A percentile compares a stretch with the other conserved stretches of the same genome.
These are phyloP conservation scores for Mylabris sibirica DNA, from an alignment of 2,888 invertebrate species.

Conservation along the genomic window DNA sequence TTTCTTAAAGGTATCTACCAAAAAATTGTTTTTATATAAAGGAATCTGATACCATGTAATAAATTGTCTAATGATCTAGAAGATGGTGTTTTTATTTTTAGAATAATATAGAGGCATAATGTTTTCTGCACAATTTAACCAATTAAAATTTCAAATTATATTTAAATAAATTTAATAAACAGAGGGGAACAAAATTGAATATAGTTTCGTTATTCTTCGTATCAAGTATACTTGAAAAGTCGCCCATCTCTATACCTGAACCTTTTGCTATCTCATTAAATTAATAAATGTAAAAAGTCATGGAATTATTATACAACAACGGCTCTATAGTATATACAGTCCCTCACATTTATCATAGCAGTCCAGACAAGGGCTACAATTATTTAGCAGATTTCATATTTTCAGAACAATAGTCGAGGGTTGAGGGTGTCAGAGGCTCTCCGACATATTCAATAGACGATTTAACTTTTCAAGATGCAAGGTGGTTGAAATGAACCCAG, in stretches of 20 bases:
- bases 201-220: not conserved
- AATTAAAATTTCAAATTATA: conserved; percentile 18
- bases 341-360: conserved; percentile 53
- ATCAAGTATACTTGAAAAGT: not conserved
- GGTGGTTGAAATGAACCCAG: conserved; percentile 54
- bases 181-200: not conserved
- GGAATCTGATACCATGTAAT: conserved; percentile 42
- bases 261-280: conserved; percentile 44
- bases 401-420: conserved; percentile 48
- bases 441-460: conserved; percentile 44
- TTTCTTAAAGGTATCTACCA: conserved; percentile 34
- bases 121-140: conserved; percentile 36
- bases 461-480: conserved; percentile 55
- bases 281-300: conserved; percentile 36
- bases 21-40: conserved; percentile 44
- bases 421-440: conserved; percentile 32
- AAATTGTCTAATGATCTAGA: conserved; percentile 45
- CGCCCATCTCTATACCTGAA: conserved; percentile 9
- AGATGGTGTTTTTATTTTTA: conserved; percentile 32
- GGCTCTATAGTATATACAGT: conserved; percentile 39
- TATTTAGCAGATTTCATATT: conserved; percentile 58
- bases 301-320: conserved; percentile 1
- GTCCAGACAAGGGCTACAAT: conserved; percentile 53
- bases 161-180: not conserved
- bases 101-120: conserved; percentile 23